phyloP scores from a whole-genome alignment of 2,888 invertebrate genomes.

The Pristionchus japonicus region DNA sequence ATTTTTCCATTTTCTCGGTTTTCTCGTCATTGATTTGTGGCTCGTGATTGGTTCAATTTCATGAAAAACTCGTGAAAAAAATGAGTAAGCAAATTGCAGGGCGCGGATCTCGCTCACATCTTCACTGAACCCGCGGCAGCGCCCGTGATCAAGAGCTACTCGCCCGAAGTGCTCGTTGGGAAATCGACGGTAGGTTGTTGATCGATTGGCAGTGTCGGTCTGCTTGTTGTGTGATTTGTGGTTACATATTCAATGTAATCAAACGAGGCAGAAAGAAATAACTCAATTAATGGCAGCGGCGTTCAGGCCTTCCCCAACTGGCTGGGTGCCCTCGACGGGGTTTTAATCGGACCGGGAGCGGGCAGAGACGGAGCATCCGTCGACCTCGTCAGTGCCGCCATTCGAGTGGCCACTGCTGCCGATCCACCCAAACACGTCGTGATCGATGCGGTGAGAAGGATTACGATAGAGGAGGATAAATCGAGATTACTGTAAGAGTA shows the following conservation, averaged over 20 bases:
- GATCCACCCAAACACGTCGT: background rate
- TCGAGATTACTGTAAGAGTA: background rate
- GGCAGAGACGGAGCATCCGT: conserved; percentile 81
- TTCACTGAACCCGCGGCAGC: conserved; percentile 91
- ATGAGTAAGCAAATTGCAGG: too few species aligned
- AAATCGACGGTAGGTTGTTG: background rate
- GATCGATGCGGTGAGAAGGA: conserved; percentile 37
- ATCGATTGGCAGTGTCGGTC: background rate
- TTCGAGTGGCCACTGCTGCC: background rate
- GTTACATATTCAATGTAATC: background rate
- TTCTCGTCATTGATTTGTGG: too few species aligned
- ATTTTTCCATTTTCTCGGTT: too few species aligned
- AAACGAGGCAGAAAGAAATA: background rate
- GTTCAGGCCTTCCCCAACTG: conserved; percentile 78
- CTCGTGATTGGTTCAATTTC: too few species aligned
- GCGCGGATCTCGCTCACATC: conserved; percentile 88
- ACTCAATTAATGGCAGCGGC: too few species aligned
- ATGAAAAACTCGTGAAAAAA: too few species aligned
- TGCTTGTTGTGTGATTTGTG: background rate
- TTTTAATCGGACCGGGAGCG: conserved; percentile 92
- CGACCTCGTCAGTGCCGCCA: background rate
- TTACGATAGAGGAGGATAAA: background rate
- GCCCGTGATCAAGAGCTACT: conserved; percentile 91
- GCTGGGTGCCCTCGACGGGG: conserved; percentile 86
- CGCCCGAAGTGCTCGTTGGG: conserved; percentile 94